Percentiles rank a stretch among this genome's conserved stretches.
Conservation (phyloP, 1,140 invertebrate species). For the Pachypeltis micranthus region DNA sequence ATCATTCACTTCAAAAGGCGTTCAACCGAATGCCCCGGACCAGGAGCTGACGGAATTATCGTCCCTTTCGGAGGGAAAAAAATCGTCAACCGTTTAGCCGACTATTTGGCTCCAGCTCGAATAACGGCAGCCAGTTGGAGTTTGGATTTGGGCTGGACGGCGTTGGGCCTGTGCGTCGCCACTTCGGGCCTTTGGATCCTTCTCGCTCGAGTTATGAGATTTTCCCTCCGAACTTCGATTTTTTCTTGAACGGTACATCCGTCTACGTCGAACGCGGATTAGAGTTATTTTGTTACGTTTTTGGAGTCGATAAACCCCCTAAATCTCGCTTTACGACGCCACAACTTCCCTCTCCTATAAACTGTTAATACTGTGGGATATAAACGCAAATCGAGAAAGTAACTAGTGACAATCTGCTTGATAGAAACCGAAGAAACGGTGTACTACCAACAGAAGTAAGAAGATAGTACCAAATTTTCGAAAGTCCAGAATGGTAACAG, state of each 20-base stretch:
- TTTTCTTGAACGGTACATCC: background rate
- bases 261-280: too few relatives aligned
- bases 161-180: conserved; percentile 61
- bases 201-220: conserved; percentile 78
- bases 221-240: conserved; percentile 39
- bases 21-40: conserved; percentile 9
- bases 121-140: conserved; percentile 69
- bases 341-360: too few relatives aligned
- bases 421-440: too few relatives aligned
- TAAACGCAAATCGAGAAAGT: too few relatives aligned
- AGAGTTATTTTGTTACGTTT: too few relatives aligned
- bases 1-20: conserved; percentile 77
- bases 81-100: conserved; percentile 19
- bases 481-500: too few relatives aligned
- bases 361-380: too few relatives aligned
- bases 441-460: too few relatives aligned
- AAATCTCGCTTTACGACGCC: too few relatives aligned
- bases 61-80: conserved; percentile 11
- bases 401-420: too few relatives aligned
- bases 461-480: too few relatives aligned
- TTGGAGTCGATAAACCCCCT: too few relatives aligned
- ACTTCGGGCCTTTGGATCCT: conserved; percentile 74
- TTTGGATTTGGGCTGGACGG: conserved; percentile 67
- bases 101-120: conserved; percentile 47
- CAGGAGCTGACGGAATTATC: conserved; percentile 39